phyloP scores from a whole-genome alignment of 1,140 invertebrate species.

The Danaus melanippus region DNA sequence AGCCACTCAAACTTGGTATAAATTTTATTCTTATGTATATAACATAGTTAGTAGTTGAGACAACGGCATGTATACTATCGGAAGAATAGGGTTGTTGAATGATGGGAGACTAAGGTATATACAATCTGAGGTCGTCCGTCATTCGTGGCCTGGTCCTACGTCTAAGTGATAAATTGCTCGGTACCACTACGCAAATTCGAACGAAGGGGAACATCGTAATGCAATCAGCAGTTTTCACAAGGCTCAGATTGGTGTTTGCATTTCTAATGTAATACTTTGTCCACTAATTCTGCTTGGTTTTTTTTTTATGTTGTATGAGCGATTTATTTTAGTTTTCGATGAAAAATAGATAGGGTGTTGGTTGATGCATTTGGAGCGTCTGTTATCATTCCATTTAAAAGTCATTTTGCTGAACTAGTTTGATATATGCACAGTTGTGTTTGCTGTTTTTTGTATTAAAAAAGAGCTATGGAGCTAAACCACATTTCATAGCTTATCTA shows the following conservation, averaged over 20 bases:
- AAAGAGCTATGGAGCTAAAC: no score
- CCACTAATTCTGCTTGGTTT: constrained; percentile 23
- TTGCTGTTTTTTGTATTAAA: no score
- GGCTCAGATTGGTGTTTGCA: constrained; percentile 55
- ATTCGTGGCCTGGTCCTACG: constrained; percentile 49
- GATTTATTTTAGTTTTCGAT: constrained; percentile 24
- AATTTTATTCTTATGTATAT: background rate
- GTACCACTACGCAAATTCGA: constrained; percentile 59
- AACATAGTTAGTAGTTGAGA: constrained; percentile 17
- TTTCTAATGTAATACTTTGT: constrained; percentile 30
- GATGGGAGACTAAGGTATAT: constrained; percentile 21
- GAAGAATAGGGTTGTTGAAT: constrained; percentile 29
- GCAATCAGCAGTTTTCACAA: constrained; percentile 53
- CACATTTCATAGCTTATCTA: no score
- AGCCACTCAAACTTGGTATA: no score
- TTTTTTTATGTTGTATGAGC: constrained; percentile 17
- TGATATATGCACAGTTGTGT: no score
- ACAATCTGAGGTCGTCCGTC: constrained; percentile 40
- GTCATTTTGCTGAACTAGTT: constrained; percentile 5
- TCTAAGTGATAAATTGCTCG: constrained; percentile 65
- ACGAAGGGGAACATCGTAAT: constrained; percentile 49
- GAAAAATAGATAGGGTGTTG: constrained; percentile 19
- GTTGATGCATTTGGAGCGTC: constrained; percentile 13
- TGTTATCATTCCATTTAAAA: constrained; percentile 17
- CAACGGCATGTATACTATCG: constrained; percentile 23